phyloP scores from a whole-genome alignment of 2,797 vertebrate species.

The Tauraco hartlaubi region DNA sequence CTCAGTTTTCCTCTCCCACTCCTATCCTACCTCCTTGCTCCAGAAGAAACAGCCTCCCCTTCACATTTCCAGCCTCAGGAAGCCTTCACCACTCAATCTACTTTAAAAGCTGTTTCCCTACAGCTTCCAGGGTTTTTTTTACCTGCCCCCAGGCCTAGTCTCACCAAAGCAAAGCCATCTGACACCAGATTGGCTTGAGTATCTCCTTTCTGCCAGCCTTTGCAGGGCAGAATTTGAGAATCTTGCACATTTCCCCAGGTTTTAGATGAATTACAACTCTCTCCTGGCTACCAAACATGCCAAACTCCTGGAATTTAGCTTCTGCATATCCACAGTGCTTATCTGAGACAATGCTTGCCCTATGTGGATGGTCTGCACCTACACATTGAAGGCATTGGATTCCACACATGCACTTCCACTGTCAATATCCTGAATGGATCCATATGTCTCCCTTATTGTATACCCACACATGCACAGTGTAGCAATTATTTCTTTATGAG shows the following conservation, averaged over 20 bases:
- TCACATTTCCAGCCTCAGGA: not conserved
- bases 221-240: not conserved
- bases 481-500: not conserved
- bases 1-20: not conserved
- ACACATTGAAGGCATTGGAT: not conserved
- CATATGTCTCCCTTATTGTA: not conserved
- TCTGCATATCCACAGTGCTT: not conserved
- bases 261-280: not conserved
- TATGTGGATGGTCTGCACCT: rapidly evolving
- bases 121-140: not conserved
- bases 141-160: not conserved
- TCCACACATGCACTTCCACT: not conserved
- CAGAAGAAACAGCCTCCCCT: not conserved
- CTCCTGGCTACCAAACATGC: not conserved
- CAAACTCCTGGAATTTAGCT: not conserved
- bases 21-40: not conserved
- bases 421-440: not conserved
- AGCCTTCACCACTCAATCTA: not conserved
- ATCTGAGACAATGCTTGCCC: not conserved
- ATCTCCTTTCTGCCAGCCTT: not conserved
- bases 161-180: not conserved
- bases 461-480: not conserved
- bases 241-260: not conserved
- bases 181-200: not conserved
- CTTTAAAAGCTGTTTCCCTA: not conserved